phyloP scores from a whole-genome alignment of 2,797 vertebrate genomes.

The Halcyon badia region DNA sequence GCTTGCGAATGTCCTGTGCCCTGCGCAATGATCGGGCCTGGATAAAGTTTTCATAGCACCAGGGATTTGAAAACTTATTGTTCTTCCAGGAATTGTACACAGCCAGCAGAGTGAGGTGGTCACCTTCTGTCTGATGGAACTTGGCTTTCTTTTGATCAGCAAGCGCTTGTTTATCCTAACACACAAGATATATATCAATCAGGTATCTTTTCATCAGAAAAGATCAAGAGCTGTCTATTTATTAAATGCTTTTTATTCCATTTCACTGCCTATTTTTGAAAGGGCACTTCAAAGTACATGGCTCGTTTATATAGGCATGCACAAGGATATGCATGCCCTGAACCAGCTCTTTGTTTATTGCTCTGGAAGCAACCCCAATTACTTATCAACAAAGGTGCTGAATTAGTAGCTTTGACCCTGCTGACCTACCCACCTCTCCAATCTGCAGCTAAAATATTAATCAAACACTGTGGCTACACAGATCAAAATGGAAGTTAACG shows the following conservation, averaged over 20 bases:
- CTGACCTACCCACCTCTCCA: not conserved
- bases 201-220: not conserved
- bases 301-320: not conserved
- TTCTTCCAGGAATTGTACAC: conserved; percentile 99
- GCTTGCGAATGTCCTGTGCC: conserved; percentile 97
- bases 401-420: not conserved
- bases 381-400: not conserved
- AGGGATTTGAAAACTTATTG: conserved; percentile 98
- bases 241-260: too few species aligned
- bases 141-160: conserved; percentile 99
- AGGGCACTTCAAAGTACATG: not conserved
- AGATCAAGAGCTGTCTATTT: not conserved
- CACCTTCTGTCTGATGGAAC: conserved; percentile 97
- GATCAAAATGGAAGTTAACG: not conserved
- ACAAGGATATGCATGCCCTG: not conserved
- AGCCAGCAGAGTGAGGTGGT: conserved; percentile 95
- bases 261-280: not conserved
- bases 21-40: conserved; percentile 95
- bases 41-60: conserved; percentile 99
- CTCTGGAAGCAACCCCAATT: not conserved
- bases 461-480: not conserved
- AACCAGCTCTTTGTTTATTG: not conserved
- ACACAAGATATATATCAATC: not conserved
- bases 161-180: conserved; percentile 96
- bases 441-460: not conserved